phyloP scores from a whole-genome alignment of 2,888 invertebrate species.

The Chydorus sphaericus region DNA sequence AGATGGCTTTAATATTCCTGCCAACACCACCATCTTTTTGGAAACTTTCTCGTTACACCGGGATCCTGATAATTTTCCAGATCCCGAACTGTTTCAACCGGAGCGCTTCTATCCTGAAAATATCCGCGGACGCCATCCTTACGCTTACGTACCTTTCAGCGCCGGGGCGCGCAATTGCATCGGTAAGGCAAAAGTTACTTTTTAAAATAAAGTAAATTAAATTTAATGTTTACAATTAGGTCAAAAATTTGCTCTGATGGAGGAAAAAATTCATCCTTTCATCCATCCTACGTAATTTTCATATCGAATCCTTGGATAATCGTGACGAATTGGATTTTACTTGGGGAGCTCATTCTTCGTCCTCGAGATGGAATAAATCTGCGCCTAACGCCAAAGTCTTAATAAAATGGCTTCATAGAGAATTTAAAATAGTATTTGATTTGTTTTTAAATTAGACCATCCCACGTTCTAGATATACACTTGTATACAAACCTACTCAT shows the following conservation, averaged over 20 bases:
- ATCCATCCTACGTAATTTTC: constrained; percentile 39
- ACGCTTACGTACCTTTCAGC: constrained; percentile 32
- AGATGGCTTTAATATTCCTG: constrained; percentile 28
- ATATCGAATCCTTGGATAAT: constrained; percentile 38
- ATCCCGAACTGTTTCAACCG: constrained; percentile 33
- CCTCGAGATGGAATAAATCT: constrained; percentile 42
- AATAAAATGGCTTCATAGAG: too few relatives aligned
- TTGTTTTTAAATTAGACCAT: too few relatives aligned
- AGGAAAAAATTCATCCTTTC: constrained; percentile 43
- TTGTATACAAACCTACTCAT: too few relatives aligned
- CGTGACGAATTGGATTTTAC: constrained; percentile 39
- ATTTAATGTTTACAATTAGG: constrained; percentile 21
- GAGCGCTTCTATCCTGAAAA: constrained; percentile 33
- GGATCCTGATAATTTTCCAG: constrained; percentile 28
- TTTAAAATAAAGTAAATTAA: background rate
- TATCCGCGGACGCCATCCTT: constrained; percentile 29
- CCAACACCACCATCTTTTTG: constrained; percentile 39
- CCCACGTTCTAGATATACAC: too few relatives aligned
- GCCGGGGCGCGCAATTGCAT: constrained; percentile 34
- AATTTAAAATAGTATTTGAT: too few relatives aligned
- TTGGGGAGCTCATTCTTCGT: constrained; percentile 43
- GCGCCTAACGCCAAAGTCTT: constrained; percentile 18
- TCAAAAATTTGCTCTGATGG: constrained; percentile 41
- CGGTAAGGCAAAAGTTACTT: background rate
- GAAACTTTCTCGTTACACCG: constrained; percentile 33